Percentiles rank a stretch among this genome's conserved stretches.
phyloP scores from a whole-genome alignment of 2,113 vertebrate species.

The Gallinago jamesoni region DNA sequence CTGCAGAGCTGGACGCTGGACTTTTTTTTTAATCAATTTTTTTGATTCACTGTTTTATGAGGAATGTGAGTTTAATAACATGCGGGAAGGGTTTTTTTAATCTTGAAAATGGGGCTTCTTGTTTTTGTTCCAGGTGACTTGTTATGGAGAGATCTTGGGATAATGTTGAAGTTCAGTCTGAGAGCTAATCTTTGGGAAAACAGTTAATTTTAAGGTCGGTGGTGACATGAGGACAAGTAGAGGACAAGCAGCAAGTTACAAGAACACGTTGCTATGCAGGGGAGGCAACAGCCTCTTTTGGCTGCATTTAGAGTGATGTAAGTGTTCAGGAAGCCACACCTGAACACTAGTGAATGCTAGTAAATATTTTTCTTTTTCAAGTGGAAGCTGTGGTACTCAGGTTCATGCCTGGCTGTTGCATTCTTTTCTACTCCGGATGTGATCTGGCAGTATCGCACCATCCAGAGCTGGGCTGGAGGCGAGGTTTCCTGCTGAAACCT shows the following conservation, averaged over 20 bases:
- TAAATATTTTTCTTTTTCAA: background rate
- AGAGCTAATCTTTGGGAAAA: background rate
- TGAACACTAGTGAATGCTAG: background rate
- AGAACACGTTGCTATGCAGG: accelerated
- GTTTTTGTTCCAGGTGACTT: background rate
- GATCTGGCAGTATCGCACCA: background rate
- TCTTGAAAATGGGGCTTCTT: background rate
- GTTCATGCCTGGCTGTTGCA: background rate
- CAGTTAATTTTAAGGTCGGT: background rate
- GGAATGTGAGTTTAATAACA: background rate
- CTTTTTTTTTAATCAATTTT: background rate
- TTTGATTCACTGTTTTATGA: background rate
- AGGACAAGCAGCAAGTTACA: background rate
- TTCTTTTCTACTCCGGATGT: background rate
- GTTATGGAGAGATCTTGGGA: background rate
- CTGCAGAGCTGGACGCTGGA: background rate
- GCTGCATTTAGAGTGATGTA: background rate
- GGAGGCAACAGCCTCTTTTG: background rate
- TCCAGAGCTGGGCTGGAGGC: background rate
- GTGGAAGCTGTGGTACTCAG: background rate
- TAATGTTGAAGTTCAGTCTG: background rate
- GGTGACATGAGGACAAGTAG: background rate
- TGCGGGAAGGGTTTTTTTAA: background rate
- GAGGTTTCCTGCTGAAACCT: background rate
- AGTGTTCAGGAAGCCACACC: background rate